phyloP scores from a whole-genome alignment of 2,797 vertebrate species.

The Enteromius unitaeniatus region DNA sequence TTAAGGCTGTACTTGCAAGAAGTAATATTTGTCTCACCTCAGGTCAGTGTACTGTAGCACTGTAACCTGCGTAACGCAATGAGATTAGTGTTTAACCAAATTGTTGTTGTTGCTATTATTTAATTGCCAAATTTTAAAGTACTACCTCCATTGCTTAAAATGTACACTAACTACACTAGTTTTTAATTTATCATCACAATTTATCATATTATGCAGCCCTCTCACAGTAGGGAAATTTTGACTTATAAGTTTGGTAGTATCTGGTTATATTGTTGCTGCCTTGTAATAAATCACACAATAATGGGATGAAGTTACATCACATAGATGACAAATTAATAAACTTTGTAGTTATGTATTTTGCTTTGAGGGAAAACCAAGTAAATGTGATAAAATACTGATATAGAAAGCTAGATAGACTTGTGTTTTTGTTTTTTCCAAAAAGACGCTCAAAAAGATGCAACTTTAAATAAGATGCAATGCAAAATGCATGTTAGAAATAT shows the following conservation, averaged over 20 bases:
- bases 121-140: neutral
- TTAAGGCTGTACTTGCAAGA: neutral
- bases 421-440: neutral
- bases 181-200: neutral
- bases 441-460: neutral
- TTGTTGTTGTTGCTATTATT: neutral
- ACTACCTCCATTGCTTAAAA: neutral
- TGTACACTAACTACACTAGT: neutral
- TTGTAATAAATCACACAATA: conserved; percentile 1
- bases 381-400: neutral
- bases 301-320: neutral
- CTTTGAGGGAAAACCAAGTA: neutral
- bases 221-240: neutral
- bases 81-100: neutral
- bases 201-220: conserved; percentile 5
- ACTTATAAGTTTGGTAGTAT: neutral
- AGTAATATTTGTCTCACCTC: neutral
- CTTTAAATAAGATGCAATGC: neutral
- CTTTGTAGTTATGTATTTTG: neutral
- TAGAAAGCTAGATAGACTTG: neutral
- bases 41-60: neutral
- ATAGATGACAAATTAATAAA: neutral
- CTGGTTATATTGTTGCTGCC: neutral
- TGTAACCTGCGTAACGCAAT: neutral
- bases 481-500: neutral